phyloP scores from a whole-genome alignment of 2,888 invertebrate genomes.

The Ommatoiulus sabulosus region DNA sequence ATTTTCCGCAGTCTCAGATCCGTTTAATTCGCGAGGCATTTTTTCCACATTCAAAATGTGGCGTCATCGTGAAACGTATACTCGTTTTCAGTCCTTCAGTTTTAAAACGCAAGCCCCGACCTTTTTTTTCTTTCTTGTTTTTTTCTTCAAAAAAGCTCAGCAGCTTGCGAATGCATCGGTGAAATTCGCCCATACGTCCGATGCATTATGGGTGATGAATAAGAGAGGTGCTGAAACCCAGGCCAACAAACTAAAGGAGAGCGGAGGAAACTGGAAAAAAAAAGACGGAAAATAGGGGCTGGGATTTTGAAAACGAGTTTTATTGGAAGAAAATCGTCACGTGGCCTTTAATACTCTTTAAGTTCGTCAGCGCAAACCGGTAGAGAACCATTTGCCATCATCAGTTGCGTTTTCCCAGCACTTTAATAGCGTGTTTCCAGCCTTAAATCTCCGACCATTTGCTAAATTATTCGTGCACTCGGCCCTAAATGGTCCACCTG shows the following conservation, averaged over 20 bases:
- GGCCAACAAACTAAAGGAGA: conserved; percentile 20
- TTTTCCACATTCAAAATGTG: neutral
- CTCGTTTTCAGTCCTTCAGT: neutral
- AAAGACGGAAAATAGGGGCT: conserved; percentile 28
- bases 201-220: conserved; percentile 34
- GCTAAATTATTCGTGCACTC: conserved; percentile 25
- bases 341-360: conserved; percentile 34
- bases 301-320: conserved; percentile 28
- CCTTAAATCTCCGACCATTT: conserved; percentile 34
- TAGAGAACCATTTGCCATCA: conserved; percentile 34
- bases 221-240: conserved; percentile 8
- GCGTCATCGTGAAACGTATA: neutral
- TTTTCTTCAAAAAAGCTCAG: neutral
- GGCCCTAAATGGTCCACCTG: conserved; percentile 22
- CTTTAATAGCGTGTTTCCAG: neutral
- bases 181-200: conserved; percentile 17
- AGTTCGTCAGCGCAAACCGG: conserved; percentile 34
- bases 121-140: neutral
- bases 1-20: neutral
- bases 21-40: neutral
- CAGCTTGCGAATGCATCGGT: conserved; percentile 14
- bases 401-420: conserved; percentile 28
- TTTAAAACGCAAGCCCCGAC: neutral
- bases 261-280: neutral
- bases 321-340: conserved; percentile 34